A percentile compares a stretch with the other conserved stretches of the same genome.
Conservation (phyloP, 2,888 invertebrate genomes). For the Chymomyza amoena region DNA sequence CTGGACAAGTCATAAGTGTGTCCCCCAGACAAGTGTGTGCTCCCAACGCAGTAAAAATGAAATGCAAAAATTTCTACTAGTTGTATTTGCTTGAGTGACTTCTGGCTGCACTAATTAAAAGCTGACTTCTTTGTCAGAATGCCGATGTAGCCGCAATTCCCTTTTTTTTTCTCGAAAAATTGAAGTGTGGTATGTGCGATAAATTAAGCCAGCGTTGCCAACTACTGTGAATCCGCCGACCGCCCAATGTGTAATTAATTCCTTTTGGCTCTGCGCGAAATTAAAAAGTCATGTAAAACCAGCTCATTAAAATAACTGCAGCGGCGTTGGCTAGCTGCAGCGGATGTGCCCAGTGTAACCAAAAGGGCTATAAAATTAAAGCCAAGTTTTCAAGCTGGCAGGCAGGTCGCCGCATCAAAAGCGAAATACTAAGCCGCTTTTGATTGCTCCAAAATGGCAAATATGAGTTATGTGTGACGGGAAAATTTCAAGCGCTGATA, state of each 20-base stretch:
- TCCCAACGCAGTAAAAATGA: background rate
- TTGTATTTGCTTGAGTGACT: background rate
- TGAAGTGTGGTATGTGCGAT: conserved; percentile 68
- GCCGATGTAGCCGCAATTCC: conserved; percentile 14
- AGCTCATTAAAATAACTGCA: conserved; percentile 79
- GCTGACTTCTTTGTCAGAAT: conserved; percentile 63
- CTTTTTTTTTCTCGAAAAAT: conserved; percentile 41
- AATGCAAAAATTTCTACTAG: conserved; percentile 2
- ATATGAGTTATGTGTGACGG: conserved; percentile 51
- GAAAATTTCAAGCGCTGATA: background rate
- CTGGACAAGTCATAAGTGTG: conserved; percentile 48
- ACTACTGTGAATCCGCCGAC: conserved; percentile 58
- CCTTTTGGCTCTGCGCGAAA: conserved; percentile 76
- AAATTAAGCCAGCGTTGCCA: conserved; percentile 45
- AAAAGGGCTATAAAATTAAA: conserved; percentile 1
- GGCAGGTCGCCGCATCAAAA: conserved; percentile 28
- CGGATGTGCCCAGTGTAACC: conserved; percentile 41
- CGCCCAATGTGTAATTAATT: conserved; percentile 79
- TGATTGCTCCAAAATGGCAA: conserved; percentile 38
- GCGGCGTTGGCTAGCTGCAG: conserved; percentile 19
- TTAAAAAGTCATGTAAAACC: conserved; percentile 79
- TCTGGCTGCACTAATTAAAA: conserved; percentile 56
- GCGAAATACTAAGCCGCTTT: conserved; percentile 58
- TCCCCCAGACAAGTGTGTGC: conserved; percentile 19
- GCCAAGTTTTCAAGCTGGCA: conserved; percentile 10